Base-by-base conservation (phyloP, 2,797 vertebrate genomes). In the Chloroceryle amazona region DNA sequence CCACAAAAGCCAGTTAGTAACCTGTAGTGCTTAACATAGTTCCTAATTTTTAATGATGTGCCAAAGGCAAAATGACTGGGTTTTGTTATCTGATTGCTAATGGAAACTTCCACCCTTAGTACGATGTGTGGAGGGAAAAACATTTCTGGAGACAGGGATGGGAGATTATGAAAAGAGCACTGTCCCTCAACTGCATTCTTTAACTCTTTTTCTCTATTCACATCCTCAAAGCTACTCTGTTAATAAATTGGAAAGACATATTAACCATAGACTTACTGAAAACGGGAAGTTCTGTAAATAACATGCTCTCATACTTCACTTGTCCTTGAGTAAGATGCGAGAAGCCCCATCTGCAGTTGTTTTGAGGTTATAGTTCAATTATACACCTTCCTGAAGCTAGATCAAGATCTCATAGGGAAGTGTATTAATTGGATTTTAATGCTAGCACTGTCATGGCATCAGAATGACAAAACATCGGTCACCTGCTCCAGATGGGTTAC, bases 291-390 rank as follows among this genome's bases (percentile, higher is more conserved):
- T n/a, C n/a, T n/a, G n/a, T n/a, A n/a, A n/a, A n/a, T n/a, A n/a
- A n/a, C n/a, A n/a, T 70, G 42, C 25, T 73, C 11, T 81, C 63
- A 66, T 90, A 90, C 29, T 93, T 96, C 44, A 79, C 82, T 72
- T 94, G 81, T 79, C 90, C 83, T 95, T 96, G 76, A 81, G 80
- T 2, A 65, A 72, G 57, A 60, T 44, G 67, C 16, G 55, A 83
- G 70, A 86, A 92, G 25, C 49, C 62, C 60, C 73, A 82, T 88
- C 83, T 90, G 81, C 76, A 60, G 63, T 72, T 84, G 44, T 80
- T 93, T 55, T 72, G 46, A 89, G 65, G 75, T 93, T 90, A 54
- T 68, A 94, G 67, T 90, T 55, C 54, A 92, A 60, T 94, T 96
- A 93, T 90, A 86, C 75, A 82, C 62, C 25, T 86, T 93, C 84